Conservation (phyloP, 2,113 vertebrate genomes). For the Petroica traversi region DNA sequence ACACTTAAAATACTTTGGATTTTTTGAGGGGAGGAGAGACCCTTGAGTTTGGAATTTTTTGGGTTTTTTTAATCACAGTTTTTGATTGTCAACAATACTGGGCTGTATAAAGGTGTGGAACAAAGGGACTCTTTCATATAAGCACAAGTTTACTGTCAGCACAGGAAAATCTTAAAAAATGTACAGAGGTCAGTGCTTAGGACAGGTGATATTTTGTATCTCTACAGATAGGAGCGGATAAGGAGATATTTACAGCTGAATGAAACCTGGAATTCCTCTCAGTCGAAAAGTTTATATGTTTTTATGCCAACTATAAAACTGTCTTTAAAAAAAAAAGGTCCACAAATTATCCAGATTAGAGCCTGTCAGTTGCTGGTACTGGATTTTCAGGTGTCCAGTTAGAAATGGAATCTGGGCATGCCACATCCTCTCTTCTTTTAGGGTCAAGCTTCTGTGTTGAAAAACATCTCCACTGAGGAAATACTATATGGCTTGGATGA, state of each 20-base stretch:
- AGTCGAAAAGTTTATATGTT: not conserved
- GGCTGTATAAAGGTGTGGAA: not conserved
- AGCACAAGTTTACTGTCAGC: not conserved
- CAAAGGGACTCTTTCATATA: not conserved
- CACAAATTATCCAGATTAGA: not conserved
- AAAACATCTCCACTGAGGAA: not conserved
- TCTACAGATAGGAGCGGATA: not conserved
- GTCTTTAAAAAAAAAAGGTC: not conserved
- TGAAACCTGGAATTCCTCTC: not conserved
- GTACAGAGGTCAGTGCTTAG: not conserved
- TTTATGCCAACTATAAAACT: not conserved
- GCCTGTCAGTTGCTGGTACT: not conserved
- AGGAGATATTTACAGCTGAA: not conserved
- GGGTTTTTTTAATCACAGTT: not conserved
- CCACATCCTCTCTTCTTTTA: not conserved
- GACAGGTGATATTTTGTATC: not conserved
- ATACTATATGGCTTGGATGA: not conserved
- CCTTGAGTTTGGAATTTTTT: no score
- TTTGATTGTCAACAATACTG: not conserved
- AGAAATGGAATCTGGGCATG: not conserved
- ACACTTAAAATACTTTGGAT: slow-evolving; percentile 10
- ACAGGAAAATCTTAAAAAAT: not conserved
- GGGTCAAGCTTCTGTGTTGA: not conserved
- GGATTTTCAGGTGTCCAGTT: not conserved
- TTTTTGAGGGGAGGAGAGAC: not conserved